Base-by-base conservation (phyloP, 2,888 invertebrate genomes). In the Rotaria socialis region DNA sequence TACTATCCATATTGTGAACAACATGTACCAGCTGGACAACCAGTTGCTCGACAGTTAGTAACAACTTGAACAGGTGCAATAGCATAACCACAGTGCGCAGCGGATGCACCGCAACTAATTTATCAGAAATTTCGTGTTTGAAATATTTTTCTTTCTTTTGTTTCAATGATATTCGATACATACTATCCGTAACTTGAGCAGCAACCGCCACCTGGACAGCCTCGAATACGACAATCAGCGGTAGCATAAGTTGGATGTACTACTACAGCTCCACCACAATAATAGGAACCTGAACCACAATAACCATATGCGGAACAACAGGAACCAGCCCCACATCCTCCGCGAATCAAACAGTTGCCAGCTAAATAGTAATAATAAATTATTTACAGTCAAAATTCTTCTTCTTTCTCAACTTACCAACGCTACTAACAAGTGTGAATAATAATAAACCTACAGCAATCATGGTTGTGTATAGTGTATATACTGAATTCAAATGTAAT, bases 141-240 rank as follows among this genome's bases (percentile, higher is more conserved):
- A n/a, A 67, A 35, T 10, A 11, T 35, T 67, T 67, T 16, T 35
- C 35, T 35, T 67, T 10, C 11, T 35, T 67, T 67, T 16, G 19
- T 67, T 35, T 67, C 4, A 35, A 35, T 19, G 5, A 19, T 35
- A 67, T 7, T 2, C 7, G 7, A 19, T 19, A 67, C 80, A 14
- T 80, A 80, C 80, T 47, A 80, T 47, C 80, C 80, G 35, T n/a
- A 80, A n/a, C 11, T 7, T 80, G 80, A 80, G n/a, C 80, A 80
- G 24, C 80, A 80, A 43, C 11, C 11, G 11, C 80, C 80, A 24
- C 24, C 47, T n/a, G 5, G 16, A 47, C 80, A 80, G 2, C 80
- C 80, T 47, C 2, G 3, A n/a, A 47, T n/a, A 8, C 47, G 80
- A n/a, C 80, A 80, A 80, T 80, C 47, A 47, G 47, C 24, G 4